These are phyloP conservation scores for Coleophora flavipennella DNA, from an alignment of 2,888 invertebrate species.

Conservation along the genomic window DNA sequence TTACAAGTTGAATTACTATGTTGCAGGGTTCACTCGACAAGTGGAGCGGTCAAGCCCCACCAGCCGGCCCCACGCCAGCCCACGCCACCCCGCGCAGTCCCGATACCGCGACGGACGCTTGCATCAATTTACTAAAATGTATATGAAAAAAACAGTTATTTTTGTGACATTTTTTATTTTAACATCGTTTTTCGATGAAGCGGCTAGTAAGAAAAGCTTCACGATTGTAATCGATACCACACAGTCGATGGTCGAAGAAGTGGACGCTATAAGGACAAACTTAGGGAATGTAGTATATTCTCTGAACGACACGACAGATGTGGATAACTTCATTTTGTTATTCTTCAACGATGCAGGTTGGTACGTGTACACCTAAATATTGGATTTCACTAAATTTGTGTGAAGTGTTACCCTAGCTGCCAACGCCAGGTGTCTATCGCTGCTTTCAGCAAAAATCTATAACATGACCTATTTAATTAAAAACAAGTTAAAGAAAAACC, in stretches of 20 bases:
- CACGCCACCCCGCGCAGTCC: too few species aligned
- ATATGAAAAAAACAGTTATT: background rate
- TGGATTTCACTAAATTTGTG: too few species aligned
- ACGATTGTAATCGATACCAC: conserved; percentile 43
- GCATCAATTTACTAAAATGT: background rate
- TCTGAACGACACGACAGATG: conserved; percentile 10
- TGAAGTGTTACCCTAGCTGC: background rate
- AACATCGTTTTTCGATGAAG: background rate
- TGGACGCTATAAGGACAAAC: conserved; percentile 18
- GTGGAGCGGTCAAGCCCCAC: too few species aligned
- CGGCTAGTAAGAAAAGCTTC: conserved; percentile 27
- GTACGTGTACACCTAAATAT: conserved; percentile 12
- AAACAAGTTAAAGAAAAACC: too few species aligned
- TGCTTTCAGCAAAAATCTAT: too few species aligned
- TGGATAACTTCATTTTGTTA: conserved; percentile 24
- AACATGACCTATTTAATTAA: too few species aligned
- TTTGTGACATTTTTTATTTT: background rate
- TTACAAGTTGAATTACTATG: too few species aligned
- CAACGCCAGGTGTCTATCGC: background rate
- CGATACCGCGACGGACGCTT: too few species aligned
- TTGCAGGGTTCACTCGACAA: too few species aligned
- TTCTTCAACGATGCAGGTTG: conserved; percentile 33
- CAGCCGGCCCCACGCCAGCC: too few species aligned
- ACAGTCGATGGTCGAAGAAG: conserved; percentile 18
- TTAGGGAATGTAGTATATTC: conserved; percentile 18